Evolutionary conservation across 2,797 vertebrate genomes (phyloP), one percentile per base, ranked within the genome.

Genomic region (Nyctalus aviator): DNA sequence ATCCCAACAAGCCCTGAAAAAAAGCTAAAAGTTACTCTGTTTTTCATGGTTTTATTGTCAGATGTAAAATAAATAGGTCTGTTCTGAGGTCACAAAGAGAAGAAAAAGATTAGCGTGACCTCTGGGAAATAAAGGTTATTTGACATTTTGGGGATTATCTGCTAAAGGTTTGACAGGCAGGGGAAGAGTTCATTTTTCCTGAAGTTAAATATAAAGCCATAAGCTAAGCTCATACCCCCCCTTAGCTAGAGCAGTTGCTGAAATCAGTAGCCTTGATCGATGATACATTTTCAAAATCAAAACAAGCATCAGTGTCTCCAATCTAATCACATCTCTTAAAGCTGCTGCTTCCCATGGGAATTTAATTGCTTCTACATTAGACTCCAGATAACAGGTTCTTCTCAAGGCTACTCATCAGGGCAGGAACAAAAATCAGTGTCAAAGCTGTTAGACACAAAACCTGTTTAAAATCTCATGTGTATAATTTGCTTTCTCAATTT

Each of bases 251-350:
- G 88, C 93, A 66, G 86, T 82, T 94, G 18, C 25, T 89, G 32
- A 84, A 85, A 96, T 95, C 90, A 91, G 55, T 94, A 93, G 93
- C 75, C 93, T 82, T 30, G 64, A 88, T 88, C 76, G 79, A 86
- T 97, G 89, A 91, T 95, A n/a, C 75, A 94, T 94, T 91, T 95
- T 94, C 91, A 96, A 91, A 96, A 97, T 97, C 90, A 97, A 87
- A 92, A 94, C 91, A 94, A 86, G 75, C 89, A 93, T 94, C 81
- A 90, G 1, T 87, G 48, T 89, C 88, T 96, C 88, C 89, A 95
- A 91, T 96, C 82, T 88, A 78, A 97, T 97, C 94, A 95, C 75
- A 96, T 46, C 55, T 97, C 94, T 90, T 88, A 69, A 91, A 96
- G 72, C 88, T 48, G 35, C 37, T 92, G 41, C 77, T 96, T 84